A percentile compares a stretch with the other conserved stretches of the same genome.
These are phyloP conservation scores for Acropternis orthonyx DNA, from an alignment of 2,797 vertebrate species.

Conservation along the genomic window DNA sequence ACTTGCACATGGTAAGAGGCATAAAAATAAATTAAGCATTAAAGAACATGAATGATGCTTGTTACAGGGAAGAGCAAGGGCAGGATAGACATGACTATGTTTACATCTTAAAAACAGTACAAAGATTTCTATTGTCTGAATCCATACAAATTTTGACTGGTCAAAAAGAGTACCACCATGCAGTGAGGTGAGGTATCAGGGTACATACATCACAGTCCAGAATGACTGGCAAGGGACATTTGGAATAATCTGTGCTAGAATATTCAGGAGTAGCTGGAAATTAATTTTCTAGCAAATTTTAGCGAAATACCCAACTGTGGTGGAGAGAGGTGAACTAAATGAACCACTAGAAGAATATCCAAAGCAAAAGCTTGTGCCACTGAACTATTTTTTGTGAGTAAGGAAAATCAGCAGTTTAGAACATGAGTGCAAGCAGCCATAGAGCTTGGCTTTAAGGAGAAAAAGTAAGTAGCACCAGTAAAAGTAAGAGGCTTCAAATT, in stretches of 20 bases:
- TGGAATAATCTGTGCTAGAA: not conserved
- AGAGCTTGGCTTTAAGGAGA: not conserved
- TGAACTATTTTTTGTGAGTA: not conserved
- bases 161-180: not conserved
- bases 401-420: not conserved
- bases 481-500: not conserved
- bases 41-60: not conserved
- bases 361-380: not conserved
- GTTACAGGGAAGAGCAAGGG: not conserved
- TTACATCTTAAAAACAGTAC: not conserved
- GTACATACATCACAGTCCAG: not conserved
- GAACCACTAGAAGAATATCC: not conserved
- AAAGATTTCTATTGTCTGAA: not conserved
- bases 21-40: not conserved
- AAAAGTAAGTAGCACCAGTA: not conserved
- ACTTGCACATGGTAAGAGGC: not conserved
- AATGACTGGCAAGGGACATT: not conserved
- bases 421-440: not conserved
- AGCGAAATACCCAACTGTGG: not conserved
- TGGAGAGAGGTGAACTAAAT: not conserved
- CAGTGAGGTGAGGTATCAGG: not conserved
- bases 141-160: not conserved
- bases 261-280: not conserved
- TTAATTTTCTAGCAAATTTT: not conserved
- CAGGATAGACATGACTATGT: not conserved